Base-by-base conservation (phyloP, 1,140 invertebrate genomes). In the Apis dorsata region DNA sequence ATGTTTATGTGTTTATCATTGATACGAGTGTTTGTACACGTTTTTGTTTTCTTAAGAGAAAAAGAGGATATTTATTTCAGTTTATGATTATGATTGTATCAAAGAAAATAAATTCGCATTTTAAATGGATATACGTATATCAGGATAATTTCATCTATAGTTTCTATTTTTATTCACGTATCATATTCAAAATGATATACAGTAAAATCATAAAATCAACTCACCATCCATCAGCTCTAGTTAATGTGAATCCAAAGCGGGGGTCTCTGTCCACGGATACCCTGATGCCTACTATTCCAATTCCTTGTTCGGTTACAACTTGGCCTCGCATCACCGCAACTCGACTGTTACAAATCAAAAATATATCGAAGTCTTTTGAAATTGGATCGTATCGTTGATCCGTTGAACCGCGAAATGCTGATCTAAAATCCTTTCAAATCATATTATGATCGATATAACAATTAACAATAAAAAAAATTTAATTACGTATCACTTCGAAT, bases 241-340 rank as follows among this genome's bases (percentile, higher is more conserved):
- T 99, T 5, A 99, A 95, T 1, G 98, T 99, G 94, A 99, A 99
- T 88, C 99, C 99, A 93, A 99, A 98, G 83, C 97, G 95, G n/a
- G 98, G 97, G 92, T 99, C 98, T 83, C 96, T 96, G 93, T 98
- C 98, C 78, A 99, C 98, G 66, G 97, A 98, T n/a, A 99, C 98
- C 85, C 99, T 95, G 89, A 99, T 98, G 89, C 99, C 99, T 91
- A 98, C 97, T 93, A 99, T 97, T 79, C 99, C 98, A 77, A 98
- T 96, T 85, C 98, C 98, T 94, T 99, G 97, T 79, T 97, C 96
- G 69, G 98, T 98, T 78, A 99, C 96, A 84, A 99, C 98, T 94
- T 98, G 97, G 83, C 99, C 99, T 91, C 99, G 96, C 95, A 99
- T 99, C 90, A 99, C 98, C 89, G 99, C 99, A 89, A 99, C 98